A percentile compares a stretch with the other conserved stretches of the same genome.
These are phyloP conservation scores for Adelognathus sp. DNA, from an alignment of 2,888 invertebrate species.

Conservation along the genomic window DNA sequence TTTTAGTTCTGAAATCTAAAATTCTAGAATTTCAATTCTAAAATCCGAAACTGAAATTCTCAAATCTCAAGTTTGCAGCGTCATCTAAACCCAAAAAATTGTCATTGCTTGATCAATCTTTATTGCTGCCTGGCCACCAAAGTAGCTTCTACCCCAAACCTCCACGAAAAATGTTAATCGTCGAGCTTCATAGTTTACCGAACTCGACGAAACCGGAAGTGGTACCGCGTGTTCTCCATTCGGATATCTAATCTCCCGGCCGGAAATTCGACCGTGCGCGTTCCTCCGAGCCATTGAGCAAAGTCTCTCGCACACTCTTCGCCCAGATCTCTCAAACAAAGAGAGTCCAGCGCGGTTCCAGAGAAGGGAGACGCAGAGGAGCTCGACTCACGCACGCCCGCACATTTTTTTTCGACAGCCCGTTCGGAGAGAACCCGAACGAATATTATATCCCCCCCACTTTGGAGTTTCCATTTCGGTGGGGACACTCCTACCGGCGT, in stretches of 20 bases:
- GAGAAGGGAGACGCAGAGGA: constrained; percentile 24
- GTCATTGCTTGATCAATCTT: too few species aligned
- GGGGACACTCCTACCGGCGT: constrained; percentile 54
- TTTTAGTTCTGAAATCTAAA: too few species aligned
- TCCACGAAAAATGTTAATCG: too few species aligned
- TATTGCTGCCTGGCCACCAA: too few species aligned
- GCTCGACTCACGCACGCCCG: not conserved
- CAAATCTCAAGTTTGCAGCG: too few species aligned
- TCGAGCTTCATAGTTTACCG: not conserved
- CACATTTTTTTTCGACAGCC: constrained; percentile 41
- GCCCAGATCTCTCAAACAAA: constrained; percentile 20
- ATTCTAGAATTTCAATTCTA: too few species aligned
- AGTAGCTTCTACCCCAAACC: too few species aligned
- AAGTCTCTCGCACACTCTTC: constrained; percentile 10
- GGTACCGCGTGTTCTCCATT: constrained; percentile 3
- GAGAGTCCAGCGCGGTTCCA: not conserved
- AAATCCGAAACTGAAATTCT: too few species aligned
- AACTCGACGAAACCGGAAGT: not conserved
- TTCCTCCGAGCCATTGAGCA: too few species aligned
- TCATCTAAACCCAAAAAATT: too few species aligned
- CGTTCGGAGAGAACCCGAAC: constrained; percentile 6
- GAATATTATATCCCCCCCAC: constrained; percentile 33
- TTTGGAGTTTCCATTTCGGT: constrained; percentile 12
- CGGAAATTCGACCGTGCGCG: too few species aligned
- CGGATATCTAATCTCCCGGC: not conserved